Evolutionary conservation across 2,888 invertebrate genomes (phyloP).

Genomic region (Cerceris rybyensis): DNA sequence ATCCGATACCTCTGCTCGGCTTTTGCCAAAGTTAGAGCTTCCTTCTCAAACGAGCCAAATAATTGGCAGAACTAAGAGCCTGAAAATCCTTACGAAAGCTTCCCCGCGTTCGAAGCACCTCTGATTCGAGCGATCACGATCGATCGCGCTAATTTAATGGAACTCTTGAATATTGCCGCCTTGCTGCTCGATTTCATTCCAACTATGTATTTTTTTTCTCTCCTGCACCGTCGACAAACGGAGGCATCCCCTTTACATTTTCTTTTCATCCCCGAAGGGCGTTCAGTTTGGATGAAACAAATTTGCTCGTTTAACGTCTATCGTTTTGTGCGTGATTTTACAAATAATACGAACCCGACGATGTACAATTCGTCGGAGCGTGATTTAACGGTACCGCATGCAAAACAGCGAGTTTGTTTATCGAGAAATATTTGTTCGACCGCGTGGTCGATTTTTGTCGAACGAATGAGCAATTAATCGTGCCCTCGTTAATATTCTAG

Average conservation of each 20-base stretch:
- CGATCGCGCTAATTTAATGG: no score
- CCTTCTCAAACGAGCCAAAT: slow-evolving; percentile 39
- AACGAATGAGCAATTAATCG: slow-evolving; percentile 10
- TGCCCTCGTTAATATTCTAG: slow-evolving; percentile 82
- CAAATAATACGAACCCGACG: slow-evolving; percentile 19
- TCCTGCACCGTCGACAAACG: no score
- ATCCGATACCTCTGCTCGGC: slow-evolving; percentile 47
- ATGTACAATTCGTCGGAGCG: not conserved
- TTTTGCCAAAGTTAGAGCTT: slow-evolving; percentile 35
- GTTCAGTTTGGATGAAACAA: not conserved
- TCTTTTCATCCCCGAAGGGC: no score
- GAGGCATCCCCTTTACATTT: no score
- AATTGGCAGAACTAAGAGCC: slow-evolving; percentile 46
- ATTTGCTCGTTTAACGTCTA: slow-evolving; percentile 23
- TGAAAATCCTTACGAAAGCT: slow-evolving; percentile 33
- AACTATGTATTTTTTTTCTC: no score
- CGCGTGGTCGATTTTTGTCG: slow-evolving; percentile 4
- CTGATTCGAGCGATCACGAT: no score
- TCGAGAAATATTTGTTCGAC: slow-evolving; percentile 16
- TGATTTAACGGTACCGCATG: not conserved
- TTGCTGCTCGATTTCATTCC: no score
- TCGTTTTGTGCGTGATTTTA: not conserved
- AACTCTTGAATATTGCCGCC: no score
- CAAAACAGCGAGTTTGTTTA: not conserved
- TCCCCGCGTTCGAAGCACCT: no score